A percentile compares a stretch with the other conserved stretches of the same genome.
These are phyloP conservation scores for Rhingia rostrata DNA, from an alignment of 2,888 invertebrate species.

Conservation along the genomic window DNA sequence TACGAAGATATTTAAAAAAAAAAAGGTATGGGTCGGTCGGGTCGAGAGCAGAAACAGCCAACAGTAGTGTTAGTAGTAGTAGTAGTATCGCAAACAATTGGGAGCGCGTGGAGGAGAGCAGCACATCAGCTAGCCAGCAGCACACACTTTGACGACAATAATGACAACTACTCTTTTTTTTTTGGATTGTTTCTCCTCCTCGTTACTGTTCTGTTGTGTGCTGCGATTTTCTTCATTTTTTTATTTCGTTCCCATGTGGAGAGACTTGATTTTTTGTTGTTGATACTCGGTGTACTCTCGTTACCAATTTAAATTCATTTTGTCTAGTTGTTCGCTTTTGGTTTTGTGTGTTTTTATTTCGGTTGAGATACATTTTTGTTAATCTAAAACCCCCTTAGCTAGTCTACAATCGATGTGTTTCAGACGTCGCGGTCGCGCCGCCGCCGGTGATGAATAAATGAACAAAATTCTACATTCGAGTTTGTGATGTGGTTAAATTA, in stretches of 20 bases:
- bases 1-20: conserved; percentile 38
- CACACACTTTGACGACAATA: conserved; percentile 66
- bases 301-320: conserved; percentile 58
- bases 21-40: conserved; percentile 52
- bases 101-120: conserved; percentile 62
- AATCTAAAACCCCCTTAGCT: conserved; percentile 53
- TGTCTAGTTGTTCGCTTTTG: conserved; percentile 27
- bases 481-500: conserved; percentile 41
- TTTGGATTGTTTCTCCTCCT: conserved; percentile 61
- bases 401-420: conserved; percentile 49
- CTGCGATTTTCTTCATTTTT: conserved; percentile 53
- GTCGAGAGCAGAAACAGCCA: conserved; percentile 51
- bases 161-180: conserved; percentile 63
- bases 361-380: conserved; percentile 55
- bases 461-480: not conserved
- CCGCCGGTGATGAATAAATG: conserved; percentile 34
- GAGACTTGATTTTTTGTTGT: conserved; percentile 39
- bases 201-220: conserved; percentile 50
- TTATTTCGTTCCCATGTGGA: conserved; percentile 54
- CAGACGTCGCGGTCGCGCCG: conserved; percentile 62
- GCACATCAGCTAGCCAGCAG: conserved; percentile 15
- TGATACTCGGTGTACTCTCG: conserved; percentile 31
- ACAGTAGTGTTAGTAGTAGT: conserved; percentile 44
- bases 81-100: conserved; percentile 57
- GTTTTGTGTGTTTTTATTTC: not conserved